Percentiles rank a stretch among this genome's conserved stretches.
Evolutionary conservation across 2,113 vertebrate genomes (phyloP).

Genomic region (Nannobrachium achirus): DNA sequence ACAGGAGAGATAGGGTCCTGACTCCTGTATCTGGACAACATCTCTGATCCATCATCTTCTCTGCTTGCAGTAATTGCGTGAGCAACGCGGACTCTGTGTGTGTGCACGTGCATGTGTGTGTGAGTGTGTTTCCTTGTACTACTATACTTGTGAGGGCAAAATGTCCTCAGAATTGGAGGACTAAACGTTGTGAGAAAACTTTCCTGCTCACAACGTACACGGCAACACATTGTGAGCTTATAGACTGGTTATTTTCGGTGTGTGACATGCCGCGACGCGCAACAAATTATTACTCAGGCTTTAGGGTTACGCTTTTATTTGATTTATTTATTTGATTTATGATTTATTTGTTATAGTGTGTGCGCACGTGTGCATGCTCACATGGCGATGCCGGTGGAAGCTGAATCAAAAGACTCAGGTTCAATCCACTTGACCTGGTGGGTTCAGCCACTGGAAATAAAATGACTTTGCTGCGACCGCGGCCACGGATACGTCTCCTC

Average conservation of each 20-base stretch:
- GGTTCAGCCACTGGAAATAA: constrained; percentile 87
- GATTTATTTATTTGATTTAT: no score
- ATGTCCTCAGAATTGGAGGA: neutral
- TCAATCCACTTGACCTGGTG: constrained; percentile 84
- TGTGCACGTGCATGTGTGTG: neutral
- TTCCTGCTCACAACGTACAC: no score
- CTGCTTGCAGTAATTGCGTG: constrained; percentile 83
- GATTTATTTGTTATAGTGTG: no score
- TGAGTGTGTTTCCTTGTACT: no score
- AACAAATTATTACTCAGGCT: no score
- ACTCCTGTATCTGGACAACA: constrained; percentile 72
- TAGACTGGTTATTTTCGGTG: no score
- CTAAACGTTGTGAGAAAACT: no score
- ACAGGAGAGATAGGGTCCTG: constrained; percentile 73
- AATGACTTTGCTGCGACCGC: constrained; percentile 84
- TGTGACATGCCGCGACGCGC: no score
- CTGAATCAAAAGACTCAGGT: constrained; percentile 80
- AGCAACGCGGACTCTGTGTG: constrained; percentile 69
- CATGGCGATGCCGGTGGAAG: constrained; percentile 44
- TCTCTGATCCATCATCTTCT: constrained; percentile 80
- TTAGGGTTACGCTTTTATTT: no score
- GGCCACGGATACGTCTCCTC: constrained; percentile 77
- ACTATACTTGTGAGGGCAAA: constrained; percentile 32
- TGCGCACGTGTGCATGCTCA: no score
- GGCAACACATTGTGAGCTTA: no score